A percentile compares a stretch with the other conserved stretches of the same genome.
These are phyloP conservation scores for Microtus montanus DNA, from an alignment of 2,113 vertebrate genomes.

Conservation along the genomic window DNA sequence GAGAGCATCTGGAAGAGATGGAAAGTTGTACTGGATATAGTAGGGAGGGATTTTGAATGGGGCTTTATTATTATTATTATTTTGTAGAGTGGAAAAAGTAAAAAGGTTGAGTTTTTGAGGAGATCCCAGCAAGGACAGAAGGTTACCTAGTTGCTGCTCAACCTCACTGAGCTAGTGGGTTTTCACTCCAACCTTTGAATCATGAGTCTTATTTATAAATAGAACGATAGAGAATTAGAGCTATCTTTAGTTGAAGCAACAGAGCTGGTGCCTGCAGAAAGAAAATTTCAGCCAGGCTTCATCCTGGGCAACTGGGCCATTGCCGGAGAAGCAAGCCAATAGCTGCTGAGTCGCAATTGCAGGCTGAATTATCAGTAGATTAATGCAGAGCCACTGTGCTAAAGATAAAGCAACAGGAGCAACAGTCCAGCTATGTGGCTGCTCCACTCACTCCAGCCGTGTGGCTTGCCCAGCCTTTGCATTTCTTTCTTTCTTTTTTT, in stretches of 20 bases:
- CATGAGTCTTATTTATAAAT: not conserved
- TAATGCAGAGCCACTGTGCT: not conserved
- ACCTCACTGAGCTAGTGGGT: not conserved
- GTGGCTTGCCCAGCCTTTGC: conserved; percentile 50
- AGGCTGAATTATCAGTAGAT: not conserved
- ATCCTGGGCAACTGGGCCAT: not conserved
- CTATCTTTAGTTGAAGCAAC: not conserved
- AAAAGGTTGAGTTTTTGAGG: too few relatives aligned
- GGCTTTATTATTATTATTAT: not conserved
- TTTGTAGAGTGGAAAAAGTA: not conserved
- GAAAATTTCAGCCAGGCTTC: not conserved
- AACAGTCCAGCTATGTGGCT: not conserved
- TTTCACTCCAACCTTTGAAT: not conserved
- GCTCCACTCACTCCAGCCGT: not conserved
- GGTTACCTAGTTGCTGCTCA: not conserved
- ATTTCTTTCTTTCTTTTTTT: too few relatives aligned
- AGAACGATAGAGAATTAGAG: not conserved
- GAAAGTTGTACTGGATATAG: not conserved
- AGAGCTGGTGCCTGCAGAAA: not conserved
- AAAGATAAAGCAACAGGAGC: not conserved
- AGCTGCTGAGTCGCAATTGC: not conserved
- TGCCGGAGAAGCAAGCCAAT: not conserved
- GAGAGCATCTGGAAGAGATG: not conserved
- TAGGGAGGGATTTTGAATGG: not conserved
- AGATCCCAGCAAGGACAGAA: not conserved